phyloP scores from a whole-genome alignment of 2,113 vertebrate species.

The Sphaerodactylus townsendi region DNA sequence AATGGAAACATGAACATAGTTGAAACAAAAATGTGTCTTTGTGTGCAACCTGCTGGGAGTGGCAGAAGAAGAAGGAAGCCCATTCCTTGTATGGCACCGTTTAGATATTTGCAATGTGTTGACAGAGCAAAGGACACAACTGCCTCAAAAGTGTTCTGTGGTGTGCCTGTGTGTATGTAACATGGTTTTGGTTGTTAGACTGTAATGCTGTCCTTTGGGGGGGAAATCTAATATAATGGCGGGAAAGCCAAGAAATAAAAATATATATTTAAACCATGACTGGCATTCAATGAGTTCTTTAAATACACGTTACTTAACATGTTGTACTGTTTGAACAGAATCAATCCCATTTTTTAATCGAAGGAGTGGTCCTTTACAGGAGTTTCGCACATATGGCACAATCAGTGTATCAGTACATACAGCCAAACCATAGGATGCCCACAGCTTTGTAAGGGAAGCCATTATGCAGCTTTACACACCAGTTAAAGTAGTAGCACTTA shows the following conservation, averaged over 20 bases:
- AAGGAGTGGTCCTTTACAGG: neutral
- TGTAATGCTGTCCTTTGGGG: constrained; percentile 72
- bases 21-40: constrained; percentile 39
- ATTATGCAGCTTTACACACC: neutral
- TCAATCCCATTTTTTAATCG: neutral
- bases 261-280: constrained; percentile 70
- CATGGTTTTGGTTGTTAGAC: constrained; percentile 69
- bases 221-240: constrained; percentile 75
- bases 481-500: neutral
- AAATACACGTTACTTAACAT: neutral
- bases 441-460: too few species aligned
- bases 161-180: constrained; percentile 67
- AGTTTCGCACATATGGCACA: neutral
- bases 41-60: constrained; percentile 35
- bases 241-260: constrained; percentile 67
- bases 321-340: neutral
- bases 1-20: constrained; percentile 41
- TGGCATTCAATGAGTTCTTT: constrained; percentile 6
- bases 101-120: constrained; percentile 46
- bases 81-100: constrained; percentile 8
- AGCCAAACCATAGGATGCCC: neutral
- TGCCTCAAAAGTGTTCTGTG: constrained; percentile 61
- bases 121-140: constrained; percentile 53
- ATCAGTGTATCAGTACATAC: neutral
- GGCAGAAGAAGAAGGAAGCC: constrained; percentile 36